Conservation (phyloP, 2,888 invertebrate species). For the Eristalis pertinax region DNA sequence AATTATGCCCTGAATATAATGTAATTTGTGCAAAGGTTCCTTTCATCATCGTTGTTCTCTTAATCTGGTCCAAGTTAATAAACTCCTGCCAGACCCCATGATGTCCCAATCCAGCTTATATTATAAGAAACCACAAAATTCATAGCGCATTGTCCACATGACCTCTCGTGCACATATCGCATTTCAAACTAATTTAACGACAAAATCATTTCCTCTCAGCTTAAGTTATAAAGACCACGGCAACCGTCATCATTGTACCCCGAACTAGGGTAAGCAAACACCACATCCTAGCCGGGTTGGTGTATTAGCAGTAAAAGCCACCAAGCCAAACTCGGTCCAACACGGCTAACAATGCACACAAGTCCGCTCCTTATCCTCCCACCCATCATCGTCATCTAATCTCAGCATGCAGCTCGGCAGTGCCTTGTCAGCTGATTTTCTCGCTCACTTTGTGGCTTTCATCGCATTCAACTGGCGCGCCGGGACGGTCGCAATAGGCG, state of each 20-base stretch:
- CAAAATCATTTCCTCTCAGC: not conserved
- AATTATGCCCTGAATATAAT: too few relatives aligned
- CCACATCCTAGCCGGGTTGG: constrained; percentile 3
- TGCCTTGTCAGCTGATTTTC: constrained; percentile 35
- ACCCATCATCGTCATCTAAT: constrained; percentile 3
- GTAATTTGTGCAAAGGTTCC: too few relatives aligned
- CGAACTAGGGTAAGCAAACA: constrained; percentile 23
- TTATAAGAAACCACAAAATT: not conserved
- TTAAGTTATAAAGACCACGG: constrained; percentile 5
- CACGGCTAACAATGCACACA: not conserved
- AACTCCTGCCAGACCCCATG: too few relatives aligned
- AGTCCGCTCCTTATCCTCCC: constrained; percentile 9
- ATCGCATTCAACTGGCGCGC: not conserved
- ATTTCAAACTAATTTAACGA: constrained; percentile 10
- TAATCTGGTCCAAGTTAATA: too few relatives aligned
- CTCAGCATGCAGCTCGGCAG: constrained; percentile 15
- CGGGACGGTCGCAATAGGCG: not conserved
- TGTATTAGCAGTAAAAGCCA: not conserved
- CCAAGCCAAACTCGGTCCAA: constrained; percentile 7
- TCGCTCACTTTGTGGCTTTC: constrained; percentile 28
- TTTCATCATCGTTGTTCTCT: too few relatives aligned
- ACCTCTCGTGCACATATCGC: not conserved
- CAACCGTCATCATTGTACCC: not conserved
- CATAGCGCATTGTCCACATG: not conserved
- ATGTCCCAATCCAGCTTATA: too few relatives aligned